Conservation (phyloP, 92 coral and sea anemone species). For the Pocillopora grandis region DNA sequence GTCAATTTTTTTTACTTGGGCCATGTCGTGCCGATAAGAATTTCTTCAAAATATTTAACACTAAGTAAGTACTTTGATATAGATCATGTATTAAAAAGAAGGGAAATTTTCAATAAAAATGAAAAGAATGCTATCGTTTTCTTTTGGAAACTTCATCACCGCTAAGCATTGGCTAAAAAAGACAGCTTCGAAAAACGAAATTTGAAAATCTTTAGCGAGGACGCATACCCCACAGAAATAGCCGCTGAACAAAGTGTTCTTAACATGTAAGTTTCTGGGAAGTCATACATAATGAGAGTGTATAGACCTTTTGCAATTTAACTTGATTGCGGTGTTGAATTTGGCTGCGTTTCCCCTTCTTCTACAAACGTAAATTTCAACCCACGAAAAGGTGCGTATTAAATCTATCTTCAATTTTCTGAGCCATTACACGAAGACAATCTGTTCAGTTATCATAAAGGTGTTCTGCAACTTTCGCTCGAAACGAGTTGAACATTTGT, state of each 20-base stretch:
- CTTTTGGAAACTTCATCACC: neutral
- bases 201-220: neutral
- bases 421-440: neutral
- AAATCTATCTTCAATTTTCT: neutral
- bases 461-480: too few relatives aligned
- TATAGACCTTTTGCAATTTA: neutral
- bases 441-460: neutral
- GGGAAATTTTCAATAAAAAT: slow-evolving; percentile 24
- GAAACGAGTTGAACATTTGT: neutral
- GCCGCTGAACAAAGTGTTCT: too few relatives aligned
- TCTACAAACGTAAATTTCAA: neutral
- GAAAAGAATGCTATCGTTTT: neutral
- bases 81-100: neutral
- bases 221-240: too few relatives aligned
- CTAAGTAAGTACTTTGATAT: neutral
- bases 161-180: neutral
- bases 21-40: neutral
- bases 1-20: neutral
- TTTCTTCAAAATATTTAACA: neutral
- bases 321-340: too few relatives aligned
- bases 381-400: neutral
- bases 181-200: too few relatives aligned
- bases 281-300: neutral
- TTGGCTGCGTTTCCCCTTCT: neutral
- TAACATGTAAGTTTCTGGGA: too few relatives aligned